Base-by-base conservation (phyloP, 2,888 invertebrate species). In the Amaurobius ferox region DNA sequence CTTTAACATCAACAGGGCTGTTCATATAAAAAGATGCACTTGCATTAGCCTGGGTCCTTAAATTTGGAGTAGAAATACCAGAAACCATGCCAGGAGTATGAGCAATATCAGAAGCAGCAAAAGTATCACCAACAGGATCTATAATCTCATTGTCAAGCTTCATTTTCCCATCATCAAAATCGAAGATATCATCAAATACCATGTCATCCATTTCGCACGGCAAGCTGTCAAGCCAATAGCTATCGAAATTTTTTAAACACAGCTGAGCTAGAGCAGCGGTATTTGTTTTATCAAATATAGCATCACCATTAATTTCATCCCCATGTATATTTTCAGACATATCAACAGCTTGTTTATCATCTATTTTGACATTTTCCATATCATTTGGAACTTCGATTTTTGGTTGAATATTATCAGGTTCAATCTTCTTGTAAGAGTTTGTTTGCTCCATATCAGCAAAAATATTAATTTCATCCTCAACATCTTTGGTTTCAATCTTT, bases 181-280 rank as follows among this genome's bases (percentile, higher is more conserved):
- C 83, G 39, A 85, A 85, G 13, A 85, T 85, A 30, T 85, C 83
- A 72, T 85, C 83, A 71, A 85, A 85, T 2, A 72, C 66, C 19
- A 85, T 77, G 30, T 85, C 83, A n/a, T 85, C 72, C 30, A 77
- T 48, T 55, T 85, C 83, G 26, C 64, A 32, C 1, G 85, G 79
- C 0, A 86, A 28, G 55, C 23, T 79, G 68, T 86, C 85, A 0
- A 86, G 68, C 79, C 78, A 79, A 26, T 79, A 86, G 29, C 73
- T 86, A 16, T 86, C 85, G 62, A 86, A 86, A 28, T 79, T 86
- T 16, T 86, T 86, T 26, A 86, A 39, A 39, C 72, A 71, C 16
- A 85, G n/a, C 23, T 86, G 73, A 5, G 78, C 68, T 28, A 81
- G 30, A 23, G 74, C 29, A 19, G 81, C 62, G 29, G 73, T 55